These are phyloP conservation scores for Microctonus aethiopoides DNA, from an alignment of 2,888 invertebrate genomes.

Conservation along the genomic window DNA sequence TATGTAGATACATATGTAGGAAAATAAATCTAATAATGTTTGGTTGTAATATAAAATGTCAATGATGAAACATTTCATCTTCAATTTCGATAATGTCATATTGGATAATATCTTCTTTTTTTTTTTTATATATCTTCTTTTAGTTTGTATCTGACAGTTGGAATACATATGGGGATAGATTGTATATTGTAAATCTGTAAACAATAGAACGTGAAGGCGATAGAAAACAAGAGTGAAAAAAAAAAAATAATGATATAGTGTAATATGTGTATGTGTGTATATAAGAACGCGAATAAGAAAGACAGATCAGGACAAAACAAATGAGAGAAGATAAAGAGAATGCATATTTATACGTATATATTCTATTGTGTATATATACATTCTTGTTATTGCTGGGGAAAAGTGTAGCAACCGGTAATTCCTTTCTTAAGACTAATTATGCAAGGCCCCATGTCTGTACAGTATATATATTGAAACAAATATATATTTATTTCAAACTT, in stretches of 20 bases:
- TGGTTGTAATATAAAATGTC: neutral
- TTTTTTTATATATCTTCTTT: neutral
- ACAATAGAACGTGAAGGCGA: constrained; percentile 15
- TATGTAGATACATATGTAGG: neutral
- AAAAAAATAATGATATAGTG: constrained; percentile 15
- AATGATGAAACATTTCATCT: constrained; percentile 21
- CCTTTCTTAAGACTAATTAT: constrained; percentile 43
- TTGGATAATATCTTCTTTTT: neutral
- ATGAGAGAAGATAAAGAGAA: constrained; percentile 20
- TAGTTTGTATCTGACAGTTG: constrained; percentile 6
- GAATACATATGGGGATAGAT: too few species aligned
- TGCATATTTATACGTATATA: too few species aligned
- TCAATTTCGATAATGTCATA: neutral
- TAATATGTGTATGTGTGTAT: neutral
- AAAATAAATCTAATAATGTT: neutral
- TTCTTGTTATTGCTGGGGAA: constrained; percentile 10
- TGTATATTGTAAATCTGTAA: neutral
- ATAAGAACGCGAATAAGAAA: neutral
- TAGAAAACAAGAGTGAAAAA: constrained; percentile 32
- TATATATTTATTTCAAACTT: neutral
- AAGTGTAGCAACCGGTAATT: constrained; percentile 42
- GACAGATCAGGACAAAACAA: neutral
- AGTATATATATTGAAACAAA: constrained; percentile 17
- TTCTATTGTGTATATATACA: too few species aligned
- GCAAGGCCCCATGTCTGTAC: constrained; percentile 35